Conservation (phyloP, 2,113 vertebrate genomes). For the Pipa parva region DNA sequence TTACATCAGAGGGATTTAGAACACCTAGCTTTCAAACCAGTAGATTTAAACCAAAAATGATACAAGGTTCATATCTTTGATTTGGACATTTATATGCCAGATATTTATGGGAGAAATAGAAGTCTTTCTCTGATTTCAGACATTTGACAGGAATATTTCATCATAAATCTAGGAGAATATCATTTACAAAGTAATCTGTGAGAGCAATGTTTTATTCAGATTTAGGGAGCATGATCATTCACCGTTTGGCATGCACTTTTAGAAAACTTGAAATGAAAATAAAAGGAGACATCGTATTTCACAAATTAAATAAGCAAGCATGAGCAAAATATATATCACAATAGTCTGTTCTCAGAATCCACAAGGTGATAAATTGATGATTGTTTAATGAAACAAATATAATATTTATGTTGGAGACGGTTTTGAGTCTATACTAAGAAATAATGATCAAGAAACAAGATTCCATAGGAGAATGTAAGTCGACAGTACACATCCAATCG, state of each 20-base stretch:
- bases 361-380: neutral
- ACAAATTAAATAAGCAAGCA: constrained; percentile 11
- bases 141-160: constrained; percentile 25
- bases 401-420: neutral
- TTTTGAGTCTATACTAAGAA: neutral
- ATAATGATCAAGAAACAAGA: neutral
- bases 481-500: no score
- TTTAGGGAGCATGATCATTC: constrained; percentile 16
- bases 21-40: neutral
- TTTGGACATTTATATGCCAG: constrained; percentile 10
- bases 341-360: constrained; percentile 7
- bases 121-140: constrained; percentile 12
- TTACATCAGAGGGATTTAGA: neutral
- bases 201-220: constrained; percentile 35
- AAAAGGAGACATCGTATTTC: neutral
- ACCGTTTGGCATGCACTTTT: neutral
- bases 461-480: no score
- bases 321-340: constrained; percentile 8
- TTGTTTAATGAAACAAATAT: constrained; percentile 9
- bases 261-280: constrained; percentile 24
- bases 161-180: constrained; percentile 30
- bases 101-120: constrained; percentile 9
- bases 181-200: constrained; percentile 28
- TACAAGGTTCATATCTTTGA: neutral
- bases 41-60: neutral